Evolutionary conservation across 2,797 vertebrate genomes (phyloP), one percentile per base, ranked within the genome.

Genomic region (Columba guinea): DNA sequence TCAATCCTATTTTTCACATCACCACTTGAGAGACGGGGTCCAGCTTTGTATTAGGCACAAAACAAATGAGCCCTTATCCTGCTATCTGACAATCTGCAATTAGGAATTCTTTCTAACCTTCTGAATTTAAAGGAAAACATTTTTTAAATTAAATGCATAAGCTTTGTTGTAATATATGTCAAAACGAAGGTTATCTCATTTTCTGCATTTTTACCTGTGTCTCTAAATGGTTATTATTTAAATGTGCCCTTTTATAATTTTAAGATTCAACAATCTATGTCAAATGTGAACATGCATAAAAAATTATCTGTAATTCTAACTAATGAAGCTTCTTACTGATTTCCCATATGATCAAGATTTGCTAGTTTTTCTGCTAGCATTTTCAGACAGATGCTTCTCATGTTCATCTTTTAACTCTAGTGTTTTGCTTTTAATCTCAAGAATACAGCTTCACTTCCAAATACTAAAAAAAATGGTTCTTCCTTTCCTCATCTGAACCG

Each of bases 401-500:
- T 32, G 24, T 74, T 93, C 35, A 23, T 41, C 67, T 55, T 69
- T 84, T 75, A 84, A 46, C 41, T 87, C 34, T 11, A 37, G 12
- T 27, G 64, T 53, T 73, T 76, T 34, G 49, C 59, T 90, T 94
- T 94, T 16, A 70, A 67, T 68, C 59, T 84, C 71, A 71, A 77
- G 41, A 94, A 92, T 32, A 94, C 24, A 77, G 60, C 30, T 95
- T 89, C 35, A 80, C 71, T 90, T 87, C 60, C 1, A 0, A 93
- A 87, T 39, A 68, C 37, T 39, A 35, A 82, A 79, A 89, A 89
- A 53, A 46, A 26, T 0, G 34, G 17, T 69, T 81, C 91, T 44
- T 59, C 13, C 49, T 87, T 90, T 64, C 79, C 63, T 92, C 77
- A 48, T 94, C 77, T 51, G 58, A 96, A 76, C 84, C 86, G 71